These are phyloP conservation scores for Helicoverpa zea DNA, from an alignment of 1,140 invertebrate species.

Conservation along the genomic window DNA sequence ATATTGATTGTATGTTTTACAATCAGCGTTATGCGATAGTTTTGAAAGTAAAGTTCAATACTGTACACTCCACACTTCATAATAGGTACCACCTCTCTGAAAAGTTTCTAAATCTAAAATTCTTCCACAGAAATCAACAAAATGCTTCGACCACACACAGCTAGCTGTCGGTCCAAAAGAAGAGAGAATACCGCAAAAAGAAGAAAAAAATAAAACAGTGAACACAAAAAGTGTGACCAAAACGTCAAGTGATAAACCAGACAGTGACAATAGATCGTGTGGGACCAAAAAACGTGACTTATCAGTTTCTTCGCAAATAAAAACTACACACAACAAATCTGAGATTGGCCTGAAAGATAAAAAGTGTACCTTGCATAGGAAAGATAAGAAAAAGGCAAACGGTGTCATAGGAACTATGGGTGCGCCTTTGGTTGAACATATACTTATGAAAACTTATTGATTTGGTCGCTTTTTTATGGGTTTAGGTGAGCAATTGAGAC, in stretches of 20 bases:
- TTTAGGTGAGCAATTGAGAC: conserved; percentile 15
- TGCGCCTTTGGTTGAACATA: conserved; percentile 73
- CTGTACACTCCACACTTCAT: too few relatives aligned
- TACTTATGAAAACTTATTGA: conserved; percentile 80
- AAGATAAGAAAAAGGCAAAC: conserved; percentile 72
- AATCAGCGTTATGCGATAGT: too few relatives aligned
- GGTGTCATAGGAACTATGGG: conserved; percentile 71
- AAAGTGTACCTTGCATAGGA: conserved; percentile 76
- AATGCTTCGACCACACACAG: conserved; percentile 80
- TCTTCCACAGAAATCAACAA: conserved; percentile 77
- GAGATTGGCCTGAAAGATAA: conserved; percentile 79
- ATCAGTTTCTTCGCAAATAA: conserved; percentile 78
- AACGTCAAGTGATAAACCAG: conserved; percentile 43
- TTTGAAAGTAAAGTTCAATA: too few relatives aligned
- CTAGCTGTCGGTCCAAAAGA: conserved; percentile 59
- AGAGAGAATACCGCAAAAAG: conserved; percentile 49
- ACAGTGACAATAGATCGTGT: conserved; percentile 62
- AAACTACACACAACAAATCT: conserved; percentile 82
- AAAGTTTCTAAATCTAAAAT: not conserved
- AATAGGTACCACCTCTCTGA: too few relatives aligned
- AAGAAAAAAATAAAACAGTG: conserved; percentile 50
- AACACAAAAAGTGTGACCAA: conserved; percentile 53
- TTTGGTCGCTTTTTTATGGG: conserved; percentile 9
- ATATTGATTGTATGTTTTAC: too few relatives aligned
- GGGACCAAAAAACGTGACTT: conserved; percentile 75